Evolutionary conservation across 37 sponge, comb jelly and placozoan genomes (phyloP).

Genomic region (Geodia barretti): DNA sequence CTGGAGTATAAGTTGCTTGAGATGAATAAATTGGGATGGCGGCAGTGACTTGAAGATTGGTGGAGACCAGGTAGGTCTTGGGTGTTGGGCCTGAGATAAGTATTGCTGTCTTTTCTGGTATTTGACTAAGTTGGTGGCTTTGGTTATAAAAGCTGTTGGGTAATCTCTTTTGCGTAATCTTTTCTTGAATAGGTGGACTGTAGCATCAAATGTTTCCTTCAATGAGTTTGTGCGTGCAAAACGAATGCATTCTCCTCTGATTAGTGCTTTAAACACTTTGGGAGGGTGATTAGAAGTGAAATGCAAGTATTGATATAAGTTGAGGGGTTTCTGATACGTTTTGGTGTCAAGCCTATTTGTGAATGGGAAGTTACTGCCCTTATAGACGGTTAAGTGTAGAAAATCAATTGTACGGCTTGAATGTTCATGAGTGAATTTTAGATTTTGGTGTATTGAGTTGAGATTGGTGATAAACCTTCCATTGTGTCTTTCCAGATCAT

Average conservation of each 20-base stretch:
- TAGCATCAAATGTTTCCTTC: not conserved
- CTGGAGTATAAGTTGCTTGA: slow-evolving; percentile 16
- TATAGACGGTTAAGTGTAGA: slow-evolving; percentile 7
- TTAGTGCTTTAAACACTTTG: not conserved
- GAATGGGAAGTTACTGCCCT: not conserved
- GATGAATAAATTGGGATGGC: slow-evolving; percentile 16
- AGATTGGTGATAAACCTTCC: not conserved
- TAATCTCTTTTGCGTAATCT: not conserved
- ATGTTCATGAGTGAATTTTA: not conserved
- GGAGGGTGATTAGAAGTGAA: slow-evolving; percentile 12
- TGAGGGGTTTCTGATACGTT: slow-evolving; percentile 1
- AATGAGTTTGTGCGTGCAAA: not conserved
- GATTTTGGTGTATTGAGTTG: not conserved
- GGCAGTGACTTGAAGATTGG: slow-evolving; percentile 30
- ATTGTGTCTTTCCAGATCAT: slow-evolving; percentile 1
- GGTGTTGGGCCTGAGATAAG: not conserved
- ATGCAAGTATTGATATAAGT: slow-evolving; percentile 10
- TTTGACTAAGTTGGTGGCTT: not conserved
- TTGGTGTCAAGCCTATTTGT: not conserved
- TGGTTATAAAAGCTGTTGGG: not conserved
- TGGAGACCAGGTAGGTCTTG: not conserved
- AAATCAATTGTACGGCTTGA: not conserved
- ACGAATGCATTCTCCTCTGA: slow-evolving; percentile 12
- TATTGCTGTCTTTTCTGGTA: not conserved
- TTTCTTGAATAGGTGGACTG: not conserved